Evolutionary conservation across 2,113 vertebrate species (phyloP).

Genomic region (Bos indicus): DNA sequence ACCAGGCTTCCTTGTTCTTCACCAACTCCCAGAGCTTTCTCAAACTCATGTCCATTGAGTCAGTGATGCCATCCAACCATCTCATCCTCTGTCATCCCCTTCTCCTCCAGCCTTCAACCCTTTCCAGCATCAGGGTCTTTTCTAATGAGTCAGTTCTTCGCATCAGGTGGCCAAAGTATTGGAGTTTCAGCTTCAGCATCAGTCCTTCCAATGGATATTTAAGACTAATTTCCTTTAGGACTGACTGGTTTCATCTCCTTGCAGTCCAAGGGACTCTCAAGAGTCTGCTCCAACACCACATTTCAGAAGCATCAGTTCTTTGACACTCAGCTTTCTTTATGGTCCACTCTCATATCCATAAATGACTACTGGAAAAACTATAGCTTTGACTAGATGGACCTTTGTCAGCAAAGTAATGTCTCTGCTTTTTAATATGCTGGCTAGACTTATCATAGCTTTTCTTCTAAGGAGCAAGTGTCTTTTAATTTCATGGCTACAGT

Average conservation of each 20-base stretch:
- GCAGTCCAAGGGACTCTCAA: neutral
- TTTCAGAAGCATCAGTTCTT: neutral
- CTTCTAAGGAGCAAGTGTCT: neutral
- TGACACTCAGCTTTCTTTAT: neutral
- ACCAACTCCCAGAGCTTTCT: neutral
- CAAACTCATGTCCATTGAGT: neutral
- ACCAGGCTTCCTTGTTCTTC: neutral
- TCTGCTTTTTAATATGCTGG: neutral
- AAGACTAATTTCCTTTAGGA: neutral
- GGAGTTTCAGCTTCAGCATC: neutral
- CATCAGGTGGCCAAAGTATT: neutral
- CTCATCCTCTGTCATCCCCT: neutral
- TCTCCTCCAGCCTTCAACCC: neutral
- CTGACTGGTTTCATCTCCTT: neutral
- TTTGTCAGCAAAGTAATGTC: neutral
- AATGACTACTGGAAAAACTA: neutral
- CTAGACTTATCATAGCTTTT: neutral
- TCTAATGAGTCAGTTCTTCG: neutral
- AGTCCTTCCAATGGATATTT: neutral
- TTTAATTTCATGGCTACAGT: neutral
- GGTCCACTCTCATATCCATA: neutral
- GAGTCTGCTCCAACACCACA: neutral
- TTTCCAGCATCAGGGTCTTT: neutral
- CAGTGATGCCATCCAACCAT: neutral
- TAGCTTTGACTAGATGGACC: neutral